Percentiles rank a stretch among this genome's conserved stretches.
These are phyloP conservation scores for Netelia virgata DNA, from an alignment of 2,888 invertebrate genomes.

Conservation along the genomic window DNA sequence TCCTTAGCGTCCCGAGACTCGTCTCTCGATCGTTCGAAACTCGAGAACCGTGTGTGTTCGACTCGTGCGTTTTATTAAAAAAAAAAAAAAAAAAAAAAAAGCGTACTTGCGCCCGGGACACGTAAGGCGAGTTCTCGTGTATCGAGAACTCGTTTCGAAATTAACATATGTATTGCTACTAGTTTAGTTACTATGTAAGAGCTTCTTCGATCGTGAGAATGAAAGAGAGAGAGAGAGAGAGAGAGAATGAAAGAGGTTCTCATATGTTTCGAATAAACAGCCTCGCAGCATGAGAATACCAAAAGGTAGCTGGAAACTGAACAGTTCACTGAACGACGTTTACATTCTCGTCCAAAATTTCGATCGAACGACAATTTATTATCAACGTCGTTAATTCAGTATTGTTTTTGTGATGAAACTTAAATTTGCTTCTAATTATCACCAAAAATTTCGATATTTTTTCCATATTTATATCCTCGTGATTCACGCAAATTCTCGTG, in stretches of 20 bases:
- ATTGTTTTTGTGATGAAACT: too few relatives aligned
- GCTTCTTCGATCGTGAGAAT: conserved; percentile 43
- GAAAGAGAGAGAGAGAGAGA: conserved; percentile 1
- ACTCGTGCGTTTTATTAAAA: conserved; percentile 43
- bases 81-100: conserved; percentile 13
- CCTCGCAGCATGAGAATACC: conserved; percentile 48
- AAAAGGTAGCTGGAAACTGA: conserved; percentile 41
- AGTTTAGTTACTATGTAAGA: conserved; percentile 57
- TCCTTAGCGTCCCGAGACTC: neutral
- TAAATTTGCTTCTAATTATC: too few relatives aligned
- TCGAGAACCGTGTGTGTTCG: conserved; percentile 7
- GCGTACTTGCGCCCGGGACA: conserved; percentile 22
- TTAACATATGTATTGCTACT: conserved; percentile 67
- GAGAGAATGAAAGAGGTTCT: conserved; percentile 17
- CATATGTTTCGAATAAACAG: conserved; percentile 9
- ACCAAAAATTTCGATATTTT: too few relatives aligned
- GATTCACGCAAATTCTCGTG: too few relatives aligned
- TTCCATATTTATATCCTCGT: too few relatives aligned
- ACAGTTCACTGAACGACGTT: conserved; percentile 31
- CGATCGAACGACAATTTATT: too few relatives aligned
- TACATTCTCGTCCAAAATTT: neutral
- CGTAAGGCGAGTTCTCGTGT: conserved; percentile 25
- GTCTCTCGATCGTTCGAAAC: conserved; percentile 21
- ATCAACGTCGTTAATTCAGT: too few relatives aligned
- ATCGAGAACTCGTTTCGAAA: conserved; percentile 63